Conservation (phyloP, 2,888 invertebrate species). For the Pandemis cinnamomeana region DNA sequence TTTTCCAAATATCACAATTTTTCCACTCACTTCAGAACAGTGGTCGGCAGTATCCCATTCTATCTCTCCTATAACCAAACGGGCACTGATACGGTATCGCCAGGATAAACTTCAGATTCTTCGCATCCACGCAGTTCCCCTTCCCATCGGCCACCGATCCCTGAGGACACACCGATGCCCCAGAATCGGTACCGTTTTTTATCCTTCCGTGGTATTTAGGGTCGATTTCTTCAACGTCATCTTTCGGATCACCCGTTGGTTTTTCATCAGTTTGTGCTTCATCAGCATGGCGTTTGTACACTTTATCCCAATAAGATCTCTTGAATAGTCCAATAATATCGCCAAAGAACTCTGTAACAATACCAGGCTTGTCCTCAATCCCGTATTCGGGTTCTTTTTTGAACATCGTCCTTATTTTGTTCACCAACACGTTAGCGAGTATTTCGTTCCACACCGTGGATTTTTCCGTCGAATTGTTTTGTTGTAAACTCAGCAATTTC, state of each 20-base stretch:
- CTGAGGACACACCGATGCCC: constrained; percentile 53
- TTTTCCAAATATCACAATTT: no score
- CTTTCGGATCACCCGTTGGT: constrained; percentile 56
- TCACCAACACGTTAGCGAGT: constrained; percentile 70
- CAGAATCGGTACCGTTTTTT: constrained; percentile 40
- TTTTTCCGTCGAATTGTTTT: constrained; percentile 51
- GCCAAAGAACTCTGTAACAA: constrained; percentile 60
- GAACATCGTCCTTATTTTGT: constrained; percentile 66
- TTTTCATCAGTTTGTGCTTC: constrained; percentile 44
- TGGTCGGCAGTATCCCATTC: constrained; percentile 66
- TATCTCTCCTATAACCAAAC: constrained; percentile 64
- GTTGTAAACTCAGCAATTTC: constrained; percentile 69
- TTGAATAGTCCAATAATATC: constrained; percentile 61
- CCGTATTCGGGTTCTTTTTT: constrained; percentile 51
- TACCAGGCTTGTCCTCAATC: constrained; percentile 45
- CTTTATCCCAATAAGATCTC: constrained; percentile 60
- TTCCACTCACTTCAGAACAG: constrained; percentile 48
- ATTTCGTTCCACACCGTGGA: constrained; percentile 72
- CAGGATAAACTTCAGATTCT: constrained; percentile 62
- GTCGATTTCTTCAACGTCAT: constrained; percentile 70
- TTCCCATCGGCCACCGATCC: constrained; percentile 56
- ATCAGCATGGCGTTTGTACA: constrained; percentile 9
- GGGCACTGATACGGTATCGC: constrained; percentile 72
- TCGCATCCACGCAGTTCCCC: constrained; percentile 56
- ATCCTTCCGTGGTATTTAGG: constrained; percentile 62